These are phyloP conservation scores for Tetramorium bicarinatum DNA, from an alignment of 2,888 invertebrate species.

Conservation along the genomic window DNA sequence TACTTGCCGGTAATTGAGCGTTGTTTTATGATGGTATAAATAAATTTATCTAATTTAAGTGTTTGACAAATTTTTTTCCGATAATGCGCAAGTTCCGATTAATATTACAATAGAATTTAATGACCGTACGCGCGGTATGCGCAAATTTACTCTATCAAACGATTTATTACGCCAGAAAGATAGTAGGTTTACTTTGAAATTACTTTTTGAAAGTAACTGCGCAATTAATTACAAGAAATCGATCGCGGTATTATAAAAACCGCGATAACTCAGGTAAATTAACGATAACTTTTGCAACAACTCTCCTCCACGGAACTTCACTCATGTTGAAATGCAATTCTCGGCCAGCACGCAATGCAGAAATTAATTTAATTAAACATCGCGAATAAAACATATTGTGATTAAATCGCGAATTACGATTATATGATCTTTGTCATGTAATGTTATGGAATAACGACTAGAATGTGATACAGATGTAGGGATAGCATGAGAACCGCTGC, in stretches of 20 bases:
- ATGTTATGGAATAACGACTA: not conserved
- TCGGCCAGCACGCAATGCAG: slow-evolving; percentile 32
- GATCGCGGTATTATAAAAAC: slow-evolving; percentile 30
- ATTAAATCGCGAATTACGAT: slow-evolving; percentile 16
- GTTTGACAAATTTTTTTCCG: slow-evolving; percentile 40
- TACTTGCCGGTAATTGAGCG: not conserved
- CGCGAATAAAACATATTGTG: slow-evolving; percentile 13
- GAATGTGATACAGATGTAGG: not conserved
- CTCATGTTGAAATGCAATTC: not conserved
- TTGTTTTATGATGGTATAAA: slow-evolving; percentile 12
- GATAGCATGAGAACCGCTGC: slow-evolving; percentile 76
- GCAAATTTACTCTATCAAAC: slow-evolving; percentile 48
- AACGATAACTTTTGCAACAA: slow-evolving; percentile 47
- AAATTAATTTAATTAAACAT: slow-evolving; percentile 55
- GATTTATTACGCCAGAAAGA: slow-evolving; percentile 37
- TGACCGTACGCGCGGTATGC: not conserved
- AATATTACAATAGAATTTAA: slow-evolving; percentile 37
- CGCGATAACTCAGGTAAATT: slow-evolving; percentile 45
- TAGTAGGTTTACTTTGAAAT: slow-evolving; percentile 41
- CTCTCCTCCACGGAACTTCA: slow-evolving; percentile 17
- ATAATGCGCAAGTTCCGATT: slow-evolving; percentile 16
- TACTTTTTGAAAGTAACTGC: slow-evolving; percentile 51
- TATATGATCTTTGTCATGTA: not conserved
- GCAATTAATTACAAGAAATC: slow-evolving; percentile 50
- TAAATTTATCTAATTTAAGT: not conserved